phyloP scores from a whole-genome alignment of 2,113 vertebrate genomes.

The Phaethon lepturus region DNA sequence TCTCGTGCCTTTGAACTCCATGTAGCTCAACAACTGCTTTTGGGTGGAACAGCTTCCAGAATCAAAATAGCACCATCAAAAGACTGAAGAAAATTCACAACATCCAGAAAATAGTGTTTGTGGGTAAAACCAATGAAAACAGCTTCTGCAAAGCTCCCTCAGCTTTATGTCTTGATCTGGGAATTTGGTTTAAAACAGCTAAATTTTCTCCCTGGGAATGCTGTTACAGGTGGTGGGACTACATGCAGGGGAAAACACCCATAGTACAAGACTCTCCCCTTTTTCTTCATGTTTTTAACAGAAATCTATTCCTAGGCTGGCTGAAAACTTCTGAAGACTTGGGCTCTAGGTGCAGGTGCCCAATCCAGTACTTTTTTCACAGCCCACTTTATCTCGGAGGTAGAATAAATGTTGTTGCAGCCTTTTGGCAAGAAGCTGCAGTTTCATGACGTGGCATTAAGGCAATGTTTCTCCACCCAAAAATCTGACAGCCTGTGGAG shows the following conservation, averaged over 20 bases:
- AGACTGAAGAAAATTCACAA: background rate
- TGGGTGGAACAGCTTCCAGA: background rate
- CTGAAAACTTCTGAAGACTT: background rate
- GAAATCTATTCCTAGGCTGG: background rate
- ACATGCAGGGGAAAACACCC: background rate
- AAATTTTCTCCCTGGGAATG: background rate
- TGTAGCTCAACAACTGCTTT: background rate
- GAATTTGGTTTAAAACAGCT: background rate
- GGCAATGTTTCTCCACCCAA: background rate
- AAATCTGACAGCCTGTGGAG: background rate
- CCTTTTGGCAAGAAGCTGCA: background rate
- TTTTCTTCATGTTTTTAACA: background rate
- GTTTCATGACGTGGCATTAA: rapidly evolving
- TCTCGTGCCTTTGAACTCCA: background rate
- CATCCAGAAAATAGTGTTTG: background rate
- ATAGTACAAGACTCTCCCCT: background rate
- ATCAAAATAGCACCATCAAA: background rate
- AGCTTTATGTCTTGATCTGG: background rate
- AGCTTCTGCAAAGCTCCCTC: background rate
- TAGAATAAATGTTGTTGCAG: background rate
- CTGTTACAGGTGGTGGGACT: background rate
- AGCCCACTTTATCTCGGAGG: rapidly evolving
- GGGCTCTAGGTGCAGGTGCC: background rate
- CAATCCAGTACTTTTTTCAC: background rate
- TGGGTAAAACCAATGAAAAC: background rate